A percentile compares a stretch with the other conserved stretches of the same genome.
phyloP scores from a whole-genome alignment of 2,888 invertebrate species.

The Pollenia labialis region DNA sequence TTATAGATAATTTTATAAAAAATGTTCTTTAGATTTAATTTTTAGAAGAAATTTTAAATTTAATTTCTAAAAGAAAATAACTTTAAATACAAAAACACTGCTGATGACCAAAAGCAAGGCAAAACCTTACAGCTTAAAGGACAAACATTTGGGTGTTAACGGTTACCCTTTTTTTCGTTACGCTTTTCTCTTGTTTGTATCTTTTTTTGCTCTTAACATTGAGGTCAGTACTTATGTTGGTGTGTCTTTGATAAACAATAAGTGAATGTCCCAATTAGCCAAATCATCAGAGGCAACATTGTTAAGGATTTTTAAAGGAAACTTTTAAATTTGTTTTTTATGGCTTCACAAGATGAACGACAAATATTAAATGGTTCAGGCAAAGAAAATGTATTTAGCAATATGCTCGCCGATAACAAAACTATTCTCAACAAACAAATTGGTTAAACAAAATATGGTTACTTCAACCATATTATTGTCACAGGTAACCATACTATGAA shows the following conservation, averaged over 20 bases:
- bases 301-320: no score
- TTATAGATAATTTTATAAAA: no score
- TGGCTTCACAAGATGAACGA: no score
- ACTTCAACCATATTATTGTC: no score
- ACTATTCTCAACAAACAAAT: no score
- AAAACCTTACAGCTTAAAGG: conserved; percentile 4
- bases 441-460: no score
- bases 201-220: conserved; percentile 13
- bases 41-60: no score
- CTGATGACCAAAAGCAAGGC: not conserved
- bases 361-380: no score
- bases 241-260: conserved; percentile 33
- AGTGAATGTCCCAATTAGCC: conserved; percentile 17
- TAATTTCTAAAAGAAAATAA: not conserved
- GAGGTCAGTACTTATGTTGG: not conserved
- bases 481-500: no score
- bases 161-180: not conserved
- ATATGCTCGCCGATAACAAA: not conserved
- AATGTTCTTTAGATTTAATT: no score
- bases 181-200: not conserved
- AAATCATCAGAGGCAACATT: not conserved
- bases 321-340: no score
- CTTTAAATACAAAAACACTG: not conserved
- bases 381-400: no score
- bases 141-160: not conserved